These are phyloP conservation scores for Callopanchax toddi DNA, from an alignment of 2,113 vertebrate species.

Conservation along the genomic window DNA sequence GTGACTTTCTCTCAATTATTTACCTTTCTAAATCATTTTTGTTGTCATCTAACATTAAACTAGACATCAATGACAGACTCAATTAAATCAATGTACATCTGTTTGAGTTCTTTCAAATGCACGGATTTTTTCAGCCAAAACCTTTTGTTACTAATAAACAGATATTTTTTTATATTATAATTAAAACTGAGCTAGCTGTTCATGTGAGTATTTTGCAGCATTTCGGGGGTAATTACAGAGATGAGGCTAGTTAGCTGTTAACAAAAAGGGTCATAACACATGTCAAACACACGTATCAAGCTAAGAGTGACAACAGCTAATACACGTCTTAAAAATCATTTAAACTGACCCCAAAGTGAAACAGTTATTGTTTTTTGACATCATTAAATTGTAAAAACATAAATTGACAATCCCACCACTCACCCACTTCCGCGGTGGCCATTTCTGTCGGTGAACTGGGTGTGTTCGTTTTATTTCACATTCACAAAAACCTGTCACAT, in stretches of 20 bases:
- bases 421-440: conserved; percentile 79
- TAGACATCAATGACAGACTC: too few species aligned
- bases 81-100: too few species aligned
- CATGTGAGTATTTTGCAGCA: background rate
- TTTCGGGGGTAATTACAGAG: background rate
- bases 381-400: background rate
- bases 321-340: background rate
- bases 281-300: background rate
- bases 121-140: too few species aligned
- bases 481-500: conserved; percentile 5
- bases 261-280: conserved; percentile 2
- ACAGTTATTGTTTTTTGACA: background rate
- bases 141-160: too few species aligned
- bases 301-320: background rate
- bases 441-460: conserved; percentile 58
- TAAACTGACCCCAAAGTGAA: background rate
- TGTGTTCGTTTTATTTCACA: conserved; percentile 13
- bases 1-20: too few species aligned
- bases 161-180: background rate
- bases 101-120: too few species aligned
- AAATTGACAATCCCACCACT: conserved; percentile 39
- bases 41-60: too few species aligned
- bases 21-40: too few species aligned
- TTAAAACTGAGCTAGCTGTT: background rate
- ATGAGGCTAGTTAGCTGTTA: conserved; percentile 21